phyloP scores from a whole-genome alignment of 2,113 vertebrate species.

The Dissostichus mawsoni region DNA sequence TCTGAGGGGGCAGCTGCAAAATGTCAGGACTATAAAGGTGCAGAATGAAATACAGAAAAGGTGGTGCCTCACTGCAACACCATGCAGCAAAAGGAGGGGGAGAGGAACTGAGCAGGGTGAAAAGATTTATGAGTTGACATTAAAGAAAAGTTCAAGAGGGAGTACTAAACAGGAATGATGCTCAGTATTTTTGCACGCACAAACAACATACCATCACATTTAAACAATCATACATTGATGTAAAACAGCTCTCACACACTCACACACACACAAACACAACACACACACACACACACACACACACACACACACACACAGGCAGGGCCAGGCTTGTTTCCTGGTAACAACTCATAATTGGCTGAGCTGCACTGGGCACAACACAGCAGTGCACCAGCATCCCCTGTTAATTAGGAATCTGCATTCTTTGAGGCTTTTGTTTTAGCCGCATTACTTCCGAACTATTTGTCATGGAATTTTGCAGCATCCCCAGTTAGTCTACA shows the following conservation, averaged over 20 bases:
- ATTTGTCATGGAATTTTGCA: slow-evolving; percentile 84
- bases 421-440: slow-evolving; percentile 82
- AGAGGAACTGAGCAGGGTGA: slow-evolving; percentile 28
- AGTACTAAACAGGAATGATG: slow-evolving; percentile 27
- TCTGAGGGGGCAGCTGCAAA: slow-evolving; percentile 44
- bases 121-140: slow-evolving; percentile 74
- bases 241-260: neutral
- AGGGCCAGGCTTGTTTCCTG: slow-evolving; percentile 37
- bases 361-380: slow-evolving; percentile 53
- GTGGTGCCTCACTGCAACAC: slow-evolving; percentile 55
- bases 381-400: slow-evolving; percentile 62
- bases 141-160: slow-evolving; percentile 65
- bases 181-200: slow-evolving; percentile 27
- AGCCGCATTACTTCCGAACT: slow-evolving; percentile 85
- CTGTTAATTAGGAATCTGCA: slow-evolving; percentile 78
- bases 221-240: slow-evolving; percentile 11
- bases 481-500: slow-evolving; percentile 58
- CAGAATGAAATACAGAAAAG: slow-evolving; percentile 48
- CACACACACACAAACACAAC: neutral
- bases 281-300: neutral
- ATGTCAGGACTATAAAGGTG: slow-evolving; percentile 28
- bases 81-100: slow-evolving; percentile 59
- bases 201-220: slow-evolving; percentile 26
- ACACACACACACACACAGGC: neutral
- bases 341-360: slow-evolving; percentile 56